Evolutionary conservation across 1,140 invertebrate species (phyloP).

Genomic region (Thaumatotibia leucotreta): DNA sequence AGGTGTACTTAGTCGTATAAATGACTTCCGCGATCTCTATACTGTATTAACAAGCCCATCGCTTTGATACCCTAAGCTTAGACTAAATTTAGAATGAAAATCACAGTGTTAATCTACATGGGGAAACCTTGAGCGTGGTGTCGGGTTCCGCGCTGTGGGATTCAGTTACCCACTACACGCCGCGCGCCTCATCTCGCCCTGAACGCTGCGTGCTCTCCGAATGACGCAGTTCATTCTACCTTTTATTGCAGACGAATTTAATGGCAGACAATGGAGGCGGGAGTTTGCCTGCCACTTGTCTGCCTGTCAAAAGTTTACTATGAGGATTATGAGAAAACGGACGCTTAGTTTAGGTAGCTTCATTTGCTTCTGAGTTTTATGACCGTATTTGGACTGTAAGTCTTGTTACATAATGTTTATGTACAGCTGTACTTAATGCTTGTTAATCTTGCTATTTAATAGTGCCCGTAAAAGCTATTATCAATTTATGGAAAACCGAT

Average conservation of each 20-base stretch:
- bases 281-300: background rate
- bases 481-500: too few species aligned
- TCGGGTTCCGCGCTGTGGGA: slow-evolving; percentile 44
- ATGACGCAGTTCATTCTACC: slow-evolving; percentile 16
- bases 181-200: slow-evolving; percentile 42
- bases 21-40: too few species aligned
- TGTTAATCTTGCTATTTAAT: too few species aligned
- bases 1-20: too few species aligned
- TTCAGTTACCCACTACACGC: slow-evolving; percentile 49
- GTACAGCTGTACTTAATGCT: too few species aligned
- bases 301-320: background rate
- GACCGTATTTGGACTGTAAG: background rate
- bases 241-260: slow-evolving; percentile 17
- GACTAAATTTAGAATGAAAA: slow-evolving; percentile 54
- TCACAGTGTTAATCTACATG: slow-evolving; percentile 62
- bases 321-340: background rate
- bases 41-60: background rate
- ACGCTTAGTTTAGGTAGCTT: background rate
- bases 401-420: too few species aligned
- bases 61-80: background rate
- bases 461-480: too few species aligned
- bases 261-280: slow-evolving; percentile 7
- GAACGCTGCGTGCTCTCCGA: slow-evolving; percentile 29
- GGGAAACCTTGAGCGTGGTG: slow-evolving; percentile 62
- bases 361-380: background rate